Evolutionary conservation across 1,140 invertebrate genomes (phyloP).

Genomic region (Eurosta solidaginis): DNA sequence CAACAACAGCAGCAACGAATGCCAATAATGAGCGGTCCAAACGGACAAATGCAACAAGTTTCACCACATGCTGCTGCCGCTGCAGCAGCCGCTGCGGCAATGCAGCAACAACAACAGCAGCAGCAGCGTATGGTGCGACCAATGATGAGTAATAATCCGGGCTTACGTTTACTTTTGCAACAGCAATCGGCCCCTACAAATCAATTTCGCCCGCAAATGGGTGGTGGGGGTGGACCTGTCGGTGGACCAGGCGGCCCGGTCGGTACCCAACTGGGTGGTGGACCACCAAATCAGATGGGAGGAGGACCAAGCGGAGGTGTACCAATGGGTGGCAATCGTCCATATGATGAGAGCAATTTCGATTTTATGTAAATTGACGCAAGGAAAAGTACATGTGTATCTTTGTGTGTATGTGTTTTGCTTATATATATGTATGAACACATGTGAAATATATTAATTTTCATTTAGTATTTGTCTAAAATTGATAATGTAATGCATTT

Average conservation of each 20-base stretch:
- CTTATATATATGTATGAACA: not conserved
- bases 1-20: slow-evolving; percentile 57
- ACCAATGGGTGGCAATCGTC: slow-evolving; percentile 52
- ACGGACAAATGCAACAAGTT: slow-evolving; percentile 50
- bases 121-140: slow-evolving; percentile 69
- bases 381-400: not conserved
- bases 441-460: too few relatives aligned
- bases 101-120: slow-evolving; percentile 51
- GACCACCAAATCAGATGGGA: slow-evolving; percentile 52
- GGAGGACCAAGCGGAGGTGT: slow-evolving; percentile 42
- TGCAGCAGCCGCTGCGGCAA: not conserved
- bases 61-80: slow-evolving; percentile 39
- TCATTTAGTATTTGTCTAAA: too few relatives aligned
- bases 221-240: slow-evolving; percentile 19
- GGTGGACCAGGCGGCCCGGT: slow-evolving; percentile 1
- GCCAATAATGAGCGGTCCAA: slow-evolving; percentile 57
- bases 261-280: slow-evolving; percentile 36
- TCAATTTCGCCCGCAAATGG: slow-evolving; percentile 56
- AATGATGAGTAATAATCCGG: slow-evolving; percentile 68
- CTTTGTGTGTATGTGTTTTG: not conserved
- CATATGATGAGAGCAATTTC: slow-evolving; percentile 54
- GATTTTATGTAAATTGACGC: slow-evolving; percentile 52
- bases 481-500: too few relatives aligned
- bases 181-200: slow-evolving; percentile 63
- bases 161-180: slow-evolving; percentile 71